Percentiles rank a stretch among this genome's conserved stretches.
phyloP scores from a whole-genome alignment of 2,113 vertebrate species.

The Myanophis thanlyinensis region DNA sequence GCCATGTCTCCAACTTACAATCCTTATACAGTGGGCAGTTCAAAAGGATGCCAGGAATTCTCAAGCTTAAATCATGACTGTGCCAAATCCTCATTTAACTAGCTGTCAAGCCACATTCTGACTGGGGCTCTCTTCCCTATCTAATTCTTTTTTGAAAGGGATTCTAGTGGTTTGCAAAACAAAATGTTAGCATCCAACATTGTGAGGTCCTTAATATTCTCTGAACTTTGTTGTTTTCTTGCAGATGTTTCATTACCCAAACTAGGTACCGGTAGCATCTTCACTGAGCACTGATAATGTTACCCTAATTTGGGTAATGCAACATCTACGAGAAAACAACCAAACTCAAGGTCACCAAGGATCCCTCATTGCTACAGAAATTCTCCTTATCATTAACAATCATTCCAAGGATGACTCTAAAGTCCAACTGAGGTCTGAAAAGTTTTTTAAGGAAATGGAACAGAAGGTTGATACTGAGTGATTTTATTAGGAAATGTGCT shows the following conservation, averaged over 20 bases:
- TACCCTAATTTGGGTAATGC: too few relatives aligned
- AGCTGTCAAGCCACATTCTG: background rate
- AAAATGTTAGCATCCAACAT: background rate
- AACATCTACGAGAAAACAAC: too few relatives aligned
- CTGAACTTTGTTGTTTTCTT: too few relatives aligned
- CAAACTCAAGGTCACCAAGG: too few relatives aligned
- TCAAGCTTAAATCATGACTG: background rate
- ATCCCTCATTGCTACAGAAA: too few relatives aligned
- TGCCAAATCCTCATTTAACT: background rate
- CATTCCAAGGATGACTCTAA: background rate
- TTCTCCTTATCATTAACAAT: background rate
- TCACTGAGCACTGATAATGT: too few relatives aligned
- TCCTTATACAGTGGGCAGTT: background rate
- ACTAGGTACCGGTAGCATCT: too few relatives aligned
- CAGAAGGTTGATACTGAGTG: background rate
- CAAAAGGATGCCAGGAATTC: background rate
- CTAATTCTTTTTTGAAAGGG: background rate
- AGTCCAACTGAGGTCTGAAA: too few relatives aligned
- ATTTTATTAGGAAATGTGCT: background rate
- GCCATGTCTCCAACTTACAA: background rate
- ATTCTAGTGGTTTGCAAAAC: background rate
- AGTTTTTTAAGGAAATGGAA: background rate
- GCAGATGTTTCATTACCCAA: too few relatives aligned
- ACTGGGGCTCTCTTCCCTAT: background rate
- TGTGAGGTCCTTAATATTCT: too few relatives aligned